Conservation (phyloP, 2,113 vertebrate genomes). For the Mesembrinibis cayennensis region DNA sequence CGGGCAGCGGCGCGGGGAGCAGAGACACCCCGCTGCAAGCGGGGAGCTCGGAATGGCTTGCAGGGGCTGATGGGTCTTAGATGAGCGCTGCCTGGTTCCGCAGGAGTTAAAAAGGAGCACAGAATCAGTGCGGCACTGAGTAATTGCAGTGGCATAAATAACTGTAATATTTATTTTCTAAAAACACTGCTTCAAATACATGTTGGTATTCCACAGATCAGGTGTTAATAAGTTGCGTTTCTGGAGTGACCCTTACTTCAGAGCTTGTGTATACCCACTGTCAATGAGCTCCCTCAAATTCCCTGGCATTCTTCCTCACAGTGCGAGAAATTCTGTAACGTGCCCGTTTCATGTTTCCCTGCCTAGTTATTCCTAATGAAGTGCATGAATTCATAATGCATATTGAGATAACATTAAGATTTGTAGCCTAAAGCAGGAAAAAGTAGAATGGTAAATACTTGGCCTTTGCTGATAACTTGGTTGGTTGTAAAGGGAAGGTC, state of each 20-base stretch:
- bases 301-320: background rate
- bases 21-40: fast-evolving
- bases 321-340: background rate
- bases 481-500: constrained; percentile 3
- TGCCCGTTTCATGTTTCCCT: background rate
- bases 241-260: background rate
- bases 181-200: background rate
- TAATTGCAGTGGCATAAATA: background rate
- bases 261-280: background rate
- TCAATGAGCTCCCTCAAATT: background rate
- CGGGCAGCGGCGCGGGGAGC: background rate
- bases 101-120: fast-evolving
- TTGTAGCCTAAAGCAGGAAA: background rate
- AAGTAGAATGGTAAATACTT: background rate
- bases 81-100: background rate
- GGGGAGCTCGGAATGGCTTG: too few species aligned
- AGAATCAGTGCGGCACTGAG: fast-evolving
- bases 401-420: background rate
- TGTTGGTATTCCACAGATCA: background rate
- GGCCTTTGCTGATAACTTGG: background rate
- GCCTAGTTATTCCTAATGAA: constrained; percentile 2
- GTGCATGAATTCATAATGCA: background rate
- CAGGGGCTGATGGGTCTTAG: background rate
- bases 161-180: background rate
- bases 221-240: background rate